Evolutionary conservation across 2,888 invertebrate species (phyloP), one percentile per base, ranked within the genome.

Genomic region (Molorchus minor): DNA sequence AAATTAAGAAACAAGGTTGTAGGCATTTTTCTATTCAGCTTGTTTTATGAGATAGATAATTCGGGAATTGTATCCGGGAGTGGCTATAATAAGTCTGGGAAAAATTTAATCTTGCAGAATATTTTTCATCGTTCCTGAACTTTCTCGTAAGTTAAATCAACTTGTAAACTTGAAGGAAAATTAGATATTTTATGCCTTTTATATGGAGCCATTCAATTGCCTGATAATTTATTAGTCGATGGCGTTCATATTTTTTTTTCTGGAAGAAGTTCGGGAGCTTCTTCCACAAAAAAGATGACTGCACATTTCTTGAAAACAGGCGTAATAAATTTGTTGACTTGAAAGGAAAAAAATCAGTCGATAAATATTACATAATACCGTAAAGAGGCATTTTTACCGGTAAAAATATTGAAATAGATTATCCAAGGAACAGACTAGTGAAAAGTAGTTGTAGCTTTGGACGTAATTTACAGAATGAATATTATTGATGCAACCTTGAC

Each of bases 31-130:
- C 38, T 35, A 58, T 62, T 62, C 60, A 64, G 53, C 64, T 54
- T 49, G 62, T 51, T 55, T 62, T 60, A 58, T 58, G 62, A 58
- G 58, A 60, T 56, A 56, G 57, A 64, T 64, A 67, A 67, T 62
- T 64, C 57, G 56, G 43, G 56, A 62, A 67, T 62, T 64, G 62
- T 64, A 44, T 60, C 54, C 51, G 43, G 46, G 58, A 29, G 52
- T 57, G 47, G 45, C 56, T 54, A 59, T 62, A 62, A 62, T 62
- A 56, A 59, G 59, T 62, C 58, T 47, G 46, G 38, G 59, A 58
- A 56, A 62, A 59, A 62, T 62, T 58, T 59, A 62, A 62, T 62
- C 58, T 62, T 44, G 43, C 40, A 49, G 53, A 59, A 59, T 59
- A 62, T 62, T 62, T 62, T 56, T 56, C 41, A 38, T 38, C 49